Base-by-base conservation (phyloP, 1,140 invertebrate species). In the Galendromus occidentalis region DNA sequence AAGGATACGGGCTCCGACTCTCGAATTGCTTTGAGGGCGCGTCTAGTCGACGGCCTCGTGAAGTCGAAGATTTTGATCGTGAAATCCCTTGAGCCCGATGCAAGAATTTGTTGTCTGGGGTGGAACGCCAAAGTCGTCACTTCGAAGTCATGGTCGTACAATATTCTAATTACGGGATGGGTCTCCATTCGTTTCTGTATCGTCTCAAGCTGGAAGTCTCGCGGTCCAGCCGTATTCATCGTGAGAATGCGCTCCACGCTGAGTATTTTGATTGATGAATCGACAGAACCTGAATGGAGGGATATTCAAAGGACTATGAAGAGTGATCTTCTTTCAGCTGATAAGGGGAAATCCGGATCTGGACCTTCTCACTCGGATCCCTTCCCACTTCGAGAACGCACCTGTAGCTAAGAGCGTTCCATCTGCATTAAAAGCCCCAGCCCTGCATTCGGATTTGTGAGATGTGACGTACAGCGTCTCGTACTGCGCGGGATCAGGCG, bases 401-500 rank as follows among this genome's bases (percentile, higher is more conserved):
- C 64, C 64, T 20, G 22, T 42, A 17, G 30, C 39, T 22, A 33
- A 14, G 51, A 44, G 63, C 64, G 67, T 69, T 78, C 80, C 95
- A 79, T 95, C 92, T 7, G 81, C 77, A 69, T 90, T 95, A 74
- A 98, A 98, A 29, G 90, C 91, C 17, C 91, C 93, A 1, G 91
- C 86, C 66, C 93, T 79, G 72, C 94, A 98, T 67, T 91, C 85
- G 66, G 87, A 92, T 79, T 98, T 98, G 74, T 99, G 95, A 2
- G 92, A 92, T 5, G 95, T 98, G 0, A 98, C 91, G 76, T 98
- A 98, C 1, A 92, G 93, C 0, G 95, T 98, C 78, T 98, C 94
- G 75, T 98, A 98, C 14, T 88, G 82, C 0, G 91, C 89, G 25
- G 91, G 90, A 74, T 94, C 91, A 0, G 93, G 90, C 0, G 93